Evolutionary conservation across 2,888 invertebrate genomes (phyloP).

Genomic region (Muschampia plurimacula): DNA sequence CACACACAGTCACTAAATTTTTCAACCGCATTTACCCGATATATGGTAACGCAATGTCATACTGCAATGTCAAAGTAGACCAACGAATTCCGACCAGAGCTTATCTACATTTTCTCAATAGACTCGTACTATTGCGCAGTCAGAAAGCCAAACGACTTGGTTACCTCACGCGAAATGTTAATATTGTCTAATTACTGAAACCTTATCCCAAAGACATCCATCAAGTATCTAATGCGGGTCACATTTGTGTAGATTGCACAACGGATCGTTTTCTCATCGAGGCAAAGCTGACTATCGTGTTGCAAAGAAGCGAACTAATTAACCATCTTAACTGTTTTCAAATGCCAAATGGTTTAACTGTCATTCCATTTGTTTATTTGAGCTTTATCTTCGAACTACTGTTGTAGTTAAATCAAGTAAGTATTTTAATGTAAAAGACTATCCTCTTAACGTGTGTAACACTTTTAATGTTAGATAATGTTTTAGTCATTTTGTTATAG

Average conservation of each 20-base stretch:
- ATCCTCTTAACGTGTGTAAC: background rate
- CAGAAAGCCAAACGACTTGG: slow-evolving; percentile 51
- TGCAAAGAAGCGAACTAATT: slow-evolving; percentile 31
- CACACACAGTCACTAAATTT: too few relatives aligned
- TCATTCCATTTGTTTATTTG: slow-evolving; percentile 2
- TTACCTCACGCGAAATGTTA: slow-evolving; percentile 73
- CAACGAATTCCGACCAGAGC: slow-evolving; percentile 18
- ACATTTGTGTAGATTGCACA: slow-evolving; percentile 64
- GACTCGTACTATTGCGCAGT: slow-evolving; percentile 50
- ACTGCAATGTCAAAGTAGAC: slow-evolving; percentile 19
- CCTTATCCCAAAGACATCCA: slow-evolving; percentile 77
- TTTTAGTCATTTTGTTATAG: too few relatives aligned
- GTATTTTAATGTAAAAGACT: background rate
- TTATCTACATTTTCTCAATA: slow-evolving; percentile 48
- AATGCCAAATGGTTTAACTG: slow-evolving; percentile 25
- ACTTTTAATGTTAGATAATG: too few relatives aligned
- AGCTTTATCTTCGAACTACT: background rate
- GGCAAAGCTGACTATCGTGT: slow-evolving; percentile 49
- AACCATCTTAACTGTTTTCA: slow-evolving; percentile 23
- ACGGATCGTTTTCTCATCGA: slow-evolving; percentile 52
- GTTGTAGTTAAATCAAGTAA: background rate
- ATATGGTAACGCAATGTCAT: slow-evolving; percentile 10
- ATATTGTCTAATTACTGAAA: slow-evolving; percentile 79
- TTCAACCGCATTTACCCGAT: slow-evolving; percentile 1
- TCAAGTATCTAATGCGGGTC: slow-evolving; percentile 68